phyloP scores from a whole-genome alignment of 1,140 invertebrate species.

The Andricus grossulariae region DNA sequence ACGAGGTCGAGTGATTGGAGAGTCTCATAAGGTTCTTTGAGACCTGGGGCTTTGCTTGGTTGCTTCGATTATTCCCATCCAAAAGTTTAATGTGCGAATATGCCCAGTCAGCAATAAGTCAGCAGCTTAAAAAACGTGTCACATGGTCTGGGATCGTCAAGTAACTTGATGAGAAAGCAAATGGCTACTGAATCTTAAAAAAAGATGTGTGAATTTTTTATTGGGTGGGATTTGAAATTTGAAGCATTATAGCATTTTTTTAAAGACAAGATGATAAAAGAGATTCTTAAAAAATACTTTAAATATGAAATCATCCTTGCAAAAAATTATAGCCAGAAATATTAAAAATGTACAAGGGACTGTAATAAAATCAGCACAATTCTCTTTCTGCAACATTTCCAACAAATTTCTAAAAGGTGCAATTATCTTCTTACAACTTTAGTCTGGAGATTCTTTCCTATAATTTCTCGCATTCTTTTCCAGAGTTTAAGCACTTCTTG shows the following conservation, averaged over 20 bases:
- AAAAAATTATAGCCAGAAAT: not conserved
- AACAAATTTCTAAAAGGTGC: not conserved
- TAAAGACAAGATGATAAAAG: too few species aligned
- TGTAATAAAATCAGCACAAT: not conserved
- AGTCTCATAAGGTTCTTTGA: constrained; percentile 49
- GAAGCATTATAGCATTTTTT: too few species aligned
- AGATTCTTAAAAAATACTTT: too few species aligned
- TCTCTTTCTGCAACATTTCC: constrained; percentile 6
- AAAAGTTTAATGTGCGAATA: not conserved
- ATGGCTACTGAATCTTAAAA: too few species aligned
- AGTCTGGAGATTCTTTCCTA: not conserved
- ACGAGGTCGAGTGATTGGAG: constrained; percentile 68
- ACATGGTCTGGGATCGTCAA: not conserved
- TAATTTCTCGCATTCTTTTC: constrained; percentile 3
- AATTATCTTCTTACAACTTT: constrained; percentile 12
- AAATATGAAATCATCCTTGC: too few species aligned
- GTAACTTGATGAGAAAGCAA: not conserved
- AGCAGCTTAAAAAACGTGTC: not conserved
- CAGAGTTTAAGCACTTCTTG: not conserved
- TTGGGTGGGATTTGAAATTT: too few species aligned
- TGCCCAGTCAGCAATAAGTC: not conserved
- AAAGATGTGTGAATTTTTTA: too few species aligned
- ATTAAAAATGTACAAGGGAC: not conserved
- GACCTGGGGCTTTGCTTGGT: not conserved
- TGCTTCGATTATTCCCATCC: not conserved